A percentile compares a stretch with the other conserved stretches of the same genome.
These are phyloP conservation scores for Bhutanitis thaidina DNA, from an alignment of 2,888 invertebrate species.

Conservation along the genomic window DNA sequence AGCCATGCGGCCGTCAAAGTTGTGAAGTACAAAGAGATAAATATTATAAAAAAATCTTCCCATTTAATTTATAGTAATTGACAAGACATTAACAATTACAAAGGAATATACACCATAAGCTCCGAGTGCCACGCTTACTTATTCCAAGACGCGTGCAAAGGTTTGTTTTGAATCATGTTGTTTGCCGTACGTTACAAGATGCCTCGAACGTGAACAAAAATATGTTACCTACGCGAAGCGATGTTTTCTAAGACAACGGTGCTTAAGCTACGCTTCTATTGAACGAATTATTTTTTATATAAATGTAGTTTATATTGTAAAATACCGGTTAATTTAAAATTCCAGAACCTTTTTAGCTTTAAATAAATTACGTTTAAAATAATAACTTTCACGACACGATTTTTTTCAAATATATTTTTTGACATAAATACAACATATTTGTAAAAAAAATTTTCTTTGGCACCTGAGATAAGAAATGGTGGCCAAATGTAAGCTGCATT, in stretches of 20 bases:
- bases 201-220: constrained; percentile 9
- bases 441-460: too few species aligned
- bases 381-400: too few species aligned
- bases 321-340: too few species aligned
- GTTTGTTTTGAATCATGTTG: constrained; percentile 7
- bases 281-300: background rate
- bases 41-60: too few species aligned
- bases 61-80: background rate
- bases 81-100: background rate
- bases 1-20: too few species aligned
- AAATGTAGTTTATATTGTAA: background rate
- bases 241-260: constrained; percentile 7
- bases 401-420: too few species aligned
- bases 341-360: too few species aligned
- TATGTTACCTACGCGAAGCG: background rate
- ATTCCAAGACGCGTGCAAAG: background rate
- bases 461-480: too few species aligned
- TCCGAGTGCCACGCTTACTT: background rate
- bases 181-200: constrained; percentile 7
- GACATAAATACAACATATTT: too few species aligned
- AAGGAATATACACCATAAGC: background rate
- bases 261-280: constrained; percentile 7
- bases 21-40: too few species aligned
- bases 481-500: too few species aligned
- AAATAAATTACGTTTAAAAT: too few species aligned